Conservation (phyloP, 1,140 invertebrate species). For the Trachelipus rathkii region DNA sequence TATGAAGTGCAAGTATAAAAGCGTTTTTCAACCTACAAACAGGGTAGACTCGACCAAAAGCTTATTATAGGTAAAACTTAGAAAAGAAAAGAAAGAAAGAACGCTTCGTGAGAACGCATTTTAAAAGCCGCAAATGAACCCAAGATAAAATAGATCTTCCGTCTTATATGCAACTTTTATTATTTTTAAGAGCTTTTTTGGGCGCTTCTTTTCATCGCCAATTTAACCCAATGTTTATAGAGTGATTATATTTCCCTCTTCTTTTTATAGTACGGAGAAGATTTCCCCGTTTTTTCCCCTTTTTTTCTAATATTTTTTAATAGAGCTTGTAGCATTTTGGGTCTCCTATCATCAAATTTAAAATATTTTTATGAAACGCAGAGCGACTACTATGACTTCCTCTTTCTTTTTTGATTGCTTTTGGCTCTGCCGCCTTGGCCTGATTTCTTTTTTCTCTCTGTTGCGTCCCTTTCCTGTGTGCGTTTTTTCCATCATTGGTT, state of each 20-base stretch:
- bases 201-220: not conserved
- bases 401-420: too few relatives aligned
- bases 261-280: too few relatives aligned
- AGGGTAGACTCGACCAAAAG: not conserved
- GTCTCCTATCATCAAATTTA: too few relatives aligned
- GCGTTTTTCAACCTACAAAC: not conserved
- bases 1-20: constrained; percentile 2
- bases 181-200: constrained; percentile 1
- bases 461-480: too few relatives aligned
- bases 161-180: not conserved
- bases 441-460: too few relatives aligned
- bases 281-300: too few relatives aligned
- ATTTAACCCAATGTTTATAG: constrained; percentile 1
- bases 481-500: too few relatives aligned
- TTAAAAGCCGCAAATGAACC: not conserved
- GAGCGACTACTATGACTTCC: too few relatives aligned
- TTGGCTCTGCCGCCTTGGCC: too few relatives aligned
- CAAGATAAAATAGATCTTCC: not conserved
- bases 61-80: not conserved
- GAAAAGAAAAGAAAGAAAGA: not conserved
- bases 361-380: too few relatives aligned
- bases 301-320: too few relatives aligned
- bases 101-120: constrained; percentile 1
- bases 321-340: too few relatives aligned
- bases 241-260: not conserved